Base-by-base conservation (phyloP, 92 coral and sea anemone species). In the Umimayanthus kanabou region DNA sequence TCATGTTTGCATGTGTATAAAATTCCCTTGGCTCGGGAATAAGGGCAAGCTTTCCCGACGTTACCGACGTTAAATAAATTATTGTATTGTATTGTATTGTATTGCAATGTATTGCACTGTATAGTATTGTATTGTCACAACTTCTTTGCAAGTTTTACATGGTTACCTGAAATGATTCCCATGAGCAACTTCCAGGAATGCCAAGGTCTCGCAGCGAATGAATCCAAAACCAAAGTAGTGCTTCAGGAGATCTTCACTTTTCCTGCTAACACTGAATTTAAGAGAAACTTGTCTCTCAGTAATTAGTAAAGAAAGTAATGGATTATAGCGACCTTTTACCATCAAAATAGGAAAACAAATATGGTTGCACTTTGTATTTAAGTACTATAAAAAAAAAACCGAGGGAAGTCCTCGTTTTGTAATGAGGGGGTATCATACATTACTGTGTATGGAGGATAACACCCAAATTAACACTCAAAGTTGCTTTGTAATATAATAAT, bases 111-210 rank as follows among this genome's bases (percentile, higher is more conserved):
- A 33, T 33, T 33, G 37, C 2, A 33, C 2, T 33, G 37, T 33
- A 33, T 33, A 0, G 37, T 33, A 33, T 2, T 33, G 37, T 33
- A 33, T 33, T 33, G 37, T 33, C 74, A 69, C 74, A 69, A 25
- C 37, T n/a, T n/a, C 2, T 25, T 69, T 0, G 30, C 30, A 26
- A 25, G 37, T 47, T 80, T 18, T 53, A 30, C 85, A 81, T 61
- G 85, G 69, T 55, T 85, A 85, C 88, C 81, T 85, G 80, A 73
- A 85, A 85, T 73, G 30, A 28, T 73, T 47, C 45, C 80, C 80
- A 73, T 75, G 88, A 74, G 81, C 82, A 73, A 55, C 26, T 28
- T 47, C 82, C 81, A 85, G 81, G 37, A 85, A 74, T 22, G 82
- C 82, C 29, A 53, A 85, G 69, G 22, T 85, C 64, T 85, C 82